Conservation (phyloP, 2,888 invertebrate genomes). For the Drosophila suboccidentalis region DNA sequence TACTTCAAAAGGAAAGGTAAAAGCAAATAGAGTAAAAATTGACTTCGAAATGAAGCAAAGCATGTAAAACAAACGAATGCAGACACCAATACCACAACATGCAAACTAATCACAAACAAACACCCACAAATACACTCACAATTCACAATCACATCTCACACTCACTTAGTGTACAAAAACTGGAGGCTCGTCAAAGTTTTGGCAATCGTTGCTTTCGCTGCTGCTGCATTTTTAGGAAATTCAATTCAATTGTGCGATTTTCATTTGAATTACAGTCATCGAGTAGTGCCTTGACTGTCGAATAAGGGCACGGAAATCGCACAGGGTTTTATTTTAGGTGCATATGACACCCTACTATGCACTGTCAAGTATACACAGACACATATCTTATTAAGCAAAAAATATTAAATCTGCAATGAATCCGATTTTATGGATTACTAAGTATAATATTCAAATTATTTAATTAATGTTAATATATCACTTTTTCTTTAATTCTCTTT, state of each 20-base stretch:
- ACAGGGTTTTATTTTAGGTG: background rate
- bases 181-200: slow-evolving; percentile 73
- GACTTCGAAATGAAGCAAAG: slow-evolving; percentile 32
- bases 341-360: background rate
- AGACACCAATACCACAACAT: slow-evolving; percentile 50
- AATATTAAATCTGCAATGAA: background rate
- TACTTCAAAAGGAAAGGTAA: slow-evolving; percentile 56
- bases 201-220: slow-evolving; percentile 29
- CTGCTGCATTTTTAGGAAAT: slow-evolving; percentile 55
- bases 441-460: too few species aligned
- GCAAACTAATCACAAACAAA: slow-evolving; percentile 72
- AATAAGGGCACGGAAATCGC: background rate
- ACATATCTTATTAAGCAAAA: background rate
- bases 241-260: slow-evolving; percentile 77
- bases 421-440: too few species aligned
- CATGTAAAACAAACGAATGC: slow-evolving; percentile 48
- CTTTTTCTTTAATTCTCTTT: too few species aligned
- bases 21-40: slow-evolving; percentile 18
- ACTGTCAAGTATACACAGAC: background rate
- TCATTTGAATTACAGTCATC: slow-evolving; percentile 72
- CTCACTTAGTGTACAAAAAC: slow-evolving; percentile 25
- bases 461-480: too few species aligned
- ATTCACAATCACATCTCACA: slow-evolving; percentile 40
- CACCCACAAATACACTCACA: slow-evolving; percentile 46
- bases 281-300: slow-evolving; percentile 33